A percentile compares a stretch with the other conserved stretches of the same genome.
These are phyloP conservation scores for Parauchenoglanis punctatus DNA, from an alignment of 2,797 vertebrate genomes.

Conservation along the genomic window DNA sequence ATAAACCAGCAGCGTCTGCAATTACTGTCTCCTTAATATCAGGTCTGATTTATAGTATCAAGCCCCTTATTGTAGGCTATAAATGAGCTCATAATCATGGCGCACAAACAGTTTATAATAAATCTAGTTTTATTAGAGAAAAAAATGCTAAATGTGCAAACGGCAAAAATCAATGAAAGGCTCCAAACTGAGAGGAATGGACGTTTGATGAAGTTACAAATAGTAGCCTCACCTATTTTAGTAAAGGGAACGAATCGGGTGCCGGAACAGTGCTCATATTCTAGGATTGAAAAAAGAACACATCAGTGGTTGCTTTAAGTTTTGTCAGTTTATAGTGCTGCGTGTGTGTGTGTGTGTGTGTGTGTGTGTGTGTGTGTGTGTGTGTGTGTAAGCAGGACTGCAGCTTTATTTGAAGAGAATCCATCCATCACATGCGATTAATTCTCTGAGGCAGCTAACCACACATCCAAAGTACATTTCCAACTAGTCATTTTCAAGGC, in stretches of 20 bases:
- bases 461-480: constrained; percentile 91
- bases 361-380: too few species aligned
- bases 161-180: constrained; percentile 16
- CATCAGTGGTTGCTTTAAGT: neutral
- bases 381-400: constrained; percentile 30
- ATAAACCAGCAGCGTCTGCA: constrained; percentile 66
- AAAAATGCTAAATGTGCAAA: constrained; percentile 42
- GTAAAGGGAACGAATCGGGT: constrained; percentile 15
- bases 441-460: constrained; percentile 87
- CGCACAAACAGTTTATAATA: constrained; percentile 54
- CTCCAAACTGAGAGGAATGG: constrained; percentile 1
- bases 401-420: constrained; percentile 47
- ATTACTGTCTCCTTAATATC: constrained; percentile 73
- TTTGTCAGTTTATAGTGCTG: neutral
- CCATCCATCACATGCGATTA: constrained; percentile 86
- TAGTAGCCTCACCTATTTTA: constrained; percentile 7
- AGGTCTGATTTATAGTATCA: constrained; percentile 76
- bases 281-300: neutral
- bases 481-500: constrained; percentile 90
- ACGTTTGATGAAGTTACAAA: constrained; percentile 38
- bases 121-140: constrained; percentile 34
- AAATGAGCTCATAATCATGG: constrained; percentile 63
- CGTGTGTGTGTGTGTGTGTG: neutral
- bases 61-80: constrained; percentile 51
- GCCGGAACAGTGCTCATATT: constrained; percentile 17